Evolutionary conservation across 2,113 vertebrate genomes (phyloP).

Genomic region (Oncorhynchus nerka): DNA sequence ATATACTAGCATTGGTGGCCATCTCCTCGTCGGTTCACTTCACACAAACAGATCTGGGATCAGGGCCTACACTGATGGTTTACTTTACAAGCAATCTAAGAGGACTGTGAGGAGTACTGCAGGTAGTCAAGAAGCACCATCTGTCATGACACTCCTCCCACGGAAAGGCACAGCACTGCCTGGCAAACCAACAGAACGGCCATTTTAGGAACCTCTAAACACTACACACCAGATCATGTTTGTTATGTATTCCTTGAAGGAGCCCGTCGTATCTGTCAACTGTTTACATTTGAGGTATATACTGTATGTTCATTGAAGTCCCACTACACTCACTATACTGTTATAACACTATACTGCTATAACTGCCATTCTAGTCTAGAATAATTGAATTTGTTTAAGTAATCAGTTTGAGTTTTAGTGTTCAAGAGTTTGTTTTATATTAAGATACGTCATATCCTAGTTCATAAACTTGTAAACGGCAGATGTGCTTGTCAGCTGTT

Average conservation of each 20-base stretch:
- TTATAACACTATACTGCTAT: no score
- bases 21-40: no score
- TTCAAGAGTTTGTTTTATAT: no score
- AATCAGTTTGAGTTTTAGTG: no score
- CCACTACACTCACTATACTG: no score
- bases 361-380: no score
- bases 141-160: conserved; percentile 40
- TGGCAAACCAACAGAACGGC: conserved; percentile 31
- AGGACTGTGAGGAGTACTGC: not conserved
- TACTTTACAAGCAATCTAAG: not conserved
- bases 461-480: not conserved
- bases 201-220: conserved; percentile 18
- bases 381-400: no score
- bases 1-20: no score
- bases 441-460: not conserved
- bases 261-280: not conserved
- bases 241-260: not conserved
- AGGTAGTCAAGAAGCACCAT: conserved; percentile 40
- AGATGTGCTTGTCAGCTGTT: not conserved
- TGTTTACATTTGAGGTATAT: no score
- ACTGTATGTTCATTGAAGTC: no score
- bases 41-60: not conserved
- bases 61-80: not conserved
- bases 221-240: conserved; percentile 6
- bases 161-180: conserved; percentile 35